Percentiles rank a stretch among this genome's conserved stretches.
phyloP scores from a whole-genome alignment of 2,113 vertebrate species.

The Antechinus flavipes region DNA sequence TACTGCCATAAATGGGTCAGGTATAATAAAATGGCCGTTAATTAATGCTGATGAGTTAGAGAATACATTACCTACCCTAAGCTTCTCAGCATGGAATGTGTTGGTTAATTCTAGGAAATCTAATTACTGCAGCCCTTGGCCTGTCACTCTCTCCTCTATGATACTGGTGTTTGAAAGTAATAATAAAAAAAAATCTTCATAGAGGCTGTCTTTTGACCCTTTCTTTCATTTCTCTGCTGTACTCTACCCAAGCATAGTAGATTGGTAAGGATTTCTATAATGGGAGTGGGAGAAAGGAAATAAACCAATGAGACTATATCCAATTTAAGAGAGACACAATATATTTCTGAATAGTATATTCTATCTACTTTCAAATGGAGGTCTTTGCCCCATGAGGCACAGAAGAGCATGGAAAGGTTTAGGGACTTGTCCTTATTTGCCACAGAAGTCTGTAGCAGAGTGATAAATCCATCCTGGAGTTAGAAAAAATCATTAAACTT shows the following conservation, averaged over 20 bases:
- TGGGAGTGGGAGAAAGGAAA: background rate
- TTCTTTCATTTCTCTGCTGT: background rate
- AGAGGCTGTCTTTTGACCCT: background rate
- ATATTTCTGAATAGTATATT: background rate
- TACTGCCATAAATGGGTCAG: constrained; percentile 37
- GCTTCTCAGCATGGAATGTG: background rate
- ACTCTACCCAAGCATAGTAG: background rate
- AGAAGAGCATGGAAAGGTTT: background rate
- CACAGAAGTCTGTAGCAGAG: constrained; percentile 52
- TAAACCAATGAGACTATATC: background rate
- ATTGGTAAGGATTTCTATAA: constrained; percentile 8
- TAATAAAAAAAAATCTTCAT: background rate
- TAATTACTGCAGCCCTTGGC: constrained; percentile 27
- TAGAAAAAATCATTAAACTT: constrained; percentile 68
- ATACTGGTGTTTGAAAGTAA: background rate
- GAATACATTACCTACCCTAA: background rate
- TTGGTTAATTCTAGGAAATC: background rate
- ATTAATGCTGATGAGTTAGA: constrained; percentile 27
- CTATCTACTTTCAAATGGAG: constrained; percentile 5
- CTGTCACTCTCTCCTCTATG: background rate
- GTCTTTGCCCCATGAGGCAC: background rate
- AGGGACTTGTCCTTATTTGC: constrained; percentile 15
- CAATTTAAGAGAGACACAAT: background rate
- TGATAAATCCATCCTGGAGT: constrained; percentile 62
- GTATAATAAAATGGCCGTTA: background rate